These are phyloP conservation scores for Sycobia sp. DNA, from an alignment of 1,140 invertebrate genomes.

Conservation along the genomic window DNA sequence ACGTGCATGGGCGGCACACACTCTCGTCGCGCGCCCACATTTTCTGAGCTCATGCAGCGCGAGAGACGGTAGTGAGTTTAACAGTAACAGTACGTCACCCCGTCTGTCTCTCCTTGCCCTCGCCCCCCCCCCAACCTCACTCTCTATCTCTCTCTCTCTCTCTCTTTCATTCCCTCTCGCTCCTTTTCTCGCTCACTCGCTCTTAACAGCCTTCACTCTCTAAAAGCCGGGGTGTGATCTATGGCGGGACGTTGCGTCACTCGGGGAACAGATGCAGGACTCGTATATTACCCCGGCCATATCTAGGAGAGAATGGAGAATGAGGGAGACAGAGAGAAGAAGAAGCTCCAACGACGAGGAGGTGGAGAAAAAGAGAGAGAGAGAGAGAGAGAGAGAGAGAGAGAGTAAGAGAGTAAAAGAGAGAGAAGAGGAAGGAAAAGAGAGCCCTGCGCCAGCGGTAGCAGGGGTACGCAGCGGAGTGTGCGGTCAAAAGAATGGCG, in stretches of 20 bases:
- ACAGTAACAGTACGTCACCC: slow-evolving; percentile 56
- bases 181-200: slow-evolving; percentile 22
- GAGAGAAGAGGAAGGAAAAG: slow-evolving; percentile 33
- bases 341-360: too few species aligned
- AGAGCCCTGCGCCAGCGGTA: too few species aligned
- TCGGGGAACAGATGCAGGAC: slow-evolving; percentile 62
- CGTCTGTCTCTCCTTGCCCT: slow-evolving; percentile 38
- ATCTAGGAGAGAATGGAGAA: slow-evolving; percentile 48
- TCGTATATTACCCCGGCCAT: slow-evolving; percentile 60
- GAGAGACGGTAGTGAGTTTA: slow-evolving; percentile 52
- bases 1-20: neutral
- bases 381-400: slow-evolving; percentile 10
- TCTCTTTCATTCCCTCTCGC: slow-evolving; percentile 39
- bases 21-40: slow-evolving; percentile 11
- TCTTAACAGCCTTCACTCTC: slow-evolving; percentile 59
- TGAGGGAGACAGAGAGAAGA: slow-evolving; percentile 18
- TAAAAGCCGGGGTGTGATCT: slow-evolving; percentile 60
- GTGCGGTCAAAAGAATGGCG: slow-evolving; percentile 53
- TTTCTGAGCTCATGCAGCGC: slow-evolving; percentile 30
- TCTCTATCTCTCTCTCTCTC: slow-evolving; percentile 23
- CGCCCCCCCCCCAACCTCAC: slow-evolving; percentile 14
- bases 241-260: slow-evolving; percentile 63
- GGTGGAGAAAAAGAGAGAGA: slow-evolving; percentile 13
- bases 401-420: slow-evolving; percentile 31
- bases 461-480: slow-evolving; percentile 21